A percentile compares a stretch with the other conserved stretches of the same genome.
phyloP scores from a whole-genome alignment of 2,888 invertebrate species.

The Falcaria lacertinaria region DNA sequence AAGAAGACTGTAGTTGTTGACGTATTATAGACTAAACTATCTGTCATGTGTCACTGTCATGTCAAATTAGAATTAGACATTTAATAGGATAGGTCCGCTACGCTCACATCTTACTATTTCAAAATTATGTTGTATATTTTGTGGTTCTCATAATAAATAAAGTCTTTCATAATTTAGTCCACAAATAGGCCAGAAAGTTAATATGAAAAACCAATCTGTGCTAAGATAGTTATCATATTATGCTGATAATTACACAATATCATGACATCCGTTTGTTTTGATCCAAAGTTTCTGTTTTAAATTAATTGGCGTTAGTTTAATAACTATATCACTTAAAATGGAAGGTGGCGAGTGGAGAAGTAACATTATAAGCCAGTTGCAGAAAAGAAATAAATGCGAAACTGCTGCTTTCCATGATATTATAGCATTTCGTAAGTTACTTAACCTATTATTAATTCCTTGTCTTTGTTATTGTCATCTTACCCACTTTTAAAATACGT shows the following conservation, averaged over 20 bases:
- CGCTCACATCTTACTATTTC: neutral
- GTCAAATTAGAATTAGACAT: too few species aligned
- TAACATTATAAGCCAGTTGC: slow-evolving; percentile 84
- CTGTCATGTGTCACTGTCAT: too few species aligned
- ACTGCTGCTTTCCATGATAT: slow-evolving; percentile 88
- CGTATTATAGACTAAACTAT: too few species aligned
- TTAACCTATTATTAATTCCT: slow-evolving; percentile 44
- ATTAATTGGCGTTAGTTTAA: slow-evolving; percentile 31
- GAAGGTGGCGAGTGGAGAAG: slow-evolving; percentile 83
- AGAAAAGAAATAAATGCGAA: slow-evolving; percentile 87
- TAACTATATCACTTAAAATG: slow-evolving; percentile 46
- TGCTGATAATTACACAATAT: slow-evolving; percentile 19
- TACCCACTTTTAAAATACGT: neutral
- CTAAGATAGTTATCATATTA: too few species aligned
- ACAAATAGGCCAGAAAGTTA: neutral
- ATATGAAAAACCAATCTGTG: neutral
- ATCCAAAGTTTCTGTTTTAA: slow-evolving; percentile 31
- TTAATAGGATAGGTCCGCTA: too few species aligned
- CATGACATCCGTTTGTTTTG: slow-evolving; percentile 71
- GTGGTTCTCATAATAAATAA: neutral
- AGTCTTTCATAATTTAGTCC: neutral
- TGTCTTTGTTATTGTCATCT: slow-evolving; percentile 31
- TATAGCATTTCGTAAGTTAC: slow-evolving; percentile 88
- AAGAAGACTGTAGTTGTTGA: too few species aligned
- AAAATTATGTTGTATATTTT: neutral